Evolutionary conservation across 1,140 invertebrate genomes (phyloP), one percentile per base, ranked within the genome.

Genomic region (Pseudomyrmex cubaensis): DNA sequence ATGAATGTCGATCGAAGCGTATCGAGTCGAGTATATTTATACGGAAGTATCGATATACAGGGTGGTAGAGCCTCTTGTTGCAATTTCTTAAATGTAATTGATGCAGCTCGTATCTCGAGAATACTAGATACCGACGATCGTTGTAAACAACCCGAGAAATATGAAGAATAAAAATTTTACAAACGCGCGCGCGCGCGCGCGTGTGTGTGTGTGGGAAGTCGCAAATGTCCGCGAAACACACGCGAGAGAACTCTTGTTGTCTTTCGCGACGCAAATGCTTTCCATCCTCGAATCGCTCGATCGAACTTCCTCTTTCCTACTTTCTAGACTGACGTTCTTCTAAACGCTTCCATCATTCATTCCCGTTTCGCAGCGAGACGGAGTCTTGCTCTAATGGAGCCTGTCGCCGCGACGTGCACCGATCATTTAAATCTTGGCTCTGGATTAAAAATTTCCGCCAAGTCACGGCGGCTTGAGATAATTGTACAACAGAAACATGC

Each of bases 341-440:
- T 77, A 77, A 77, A 83, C 74, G 66, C 76, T 56, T 70, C 76
- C 76, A 80, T 80, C 70, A 80, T 72, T 80, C 76, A 80, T 80
- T 80, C 76, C 66, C 76, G 54, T 87, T 77, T 85, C 76, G 76
- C 77, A 56, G 63, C 54, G 69, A 84, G 73, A 85, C 67, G 80
- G 70, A 86, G 82, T 72, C 87, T 35, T 35, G 82, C 73, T 82
- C 76, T 88, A 87, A 88, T 88, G 69, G 84, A 86, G 86, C 63
- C 86, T 82, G 86, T 89, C 86, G 78, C 62, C 75, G 35, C 52
- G 73, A 78, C 74, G 83, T 61, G 61, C 62, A 50, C 35, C 20
- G 57, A 86, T 88, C 87, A 85, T 89, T 88, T 88, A 82, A 74
- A 85, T 86, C 70, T 75, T 69, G 59, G 66, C 61, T 56, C 69